These are phyloP conservation scores for Pseudorhiza aurosa DNA, from an alignment of 30 jellyfish, hydroid and myxozoan genomes.

Conservation along the genomic window DNA sequence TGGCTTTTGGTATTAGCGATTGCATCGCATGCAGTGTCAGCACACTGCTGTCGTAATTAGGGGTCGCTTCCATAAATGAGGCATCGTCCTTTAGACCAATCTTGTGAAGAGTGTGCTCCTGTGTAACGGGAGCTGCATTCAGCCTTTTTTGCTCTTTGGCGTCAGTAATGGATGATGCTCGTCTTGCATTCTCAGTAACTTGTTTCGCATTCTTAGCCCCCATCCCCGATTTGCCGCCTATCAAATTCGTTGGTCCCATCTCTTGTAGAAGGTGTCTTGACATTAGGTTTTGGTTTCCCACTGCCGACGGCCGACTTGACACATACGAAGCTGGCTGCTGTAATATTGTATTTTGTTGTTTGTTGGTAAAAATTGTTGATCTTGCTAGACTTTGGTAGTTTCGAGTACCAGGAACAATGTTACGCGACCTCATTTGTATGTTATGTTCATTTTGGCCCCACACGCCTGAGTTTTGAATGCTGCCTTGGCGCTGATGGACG, in stretches of 20 bases:
- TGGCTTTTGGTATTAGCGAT: constrained; percentile 48
- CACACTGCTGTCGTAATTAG: constrained; percentile 51
- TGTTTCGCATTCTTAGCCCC: too few species aligned
- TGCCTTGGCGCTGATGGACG: not conserved
- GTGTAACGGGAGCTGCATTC: not conserved
- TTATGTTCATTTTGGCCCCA: not conserved
- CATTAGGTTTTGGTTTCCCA: not conserved
- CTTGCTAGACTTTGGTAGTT: too few species aligned
- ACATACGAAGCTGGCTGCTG: too few species aligned
- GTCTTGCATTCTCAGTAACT: too few species aligned
- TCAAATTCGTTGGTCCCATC: too few species aligned
- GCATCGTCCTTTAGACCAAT: constrained; percentile 82
- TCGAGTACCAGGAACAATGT: constrained; percentile 4
- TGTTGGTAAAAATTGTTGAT: too few species aligned
- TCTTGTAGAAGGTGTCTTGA: not conserved
- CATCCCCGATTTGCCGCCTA: too few species aligned
- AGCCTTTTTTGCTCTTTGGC: not conserved
- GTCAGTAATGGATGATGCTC: not conserved
- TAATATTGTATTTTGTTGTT: too few species aligned
- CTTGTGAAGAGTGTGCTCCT: constrained; percentile 27
- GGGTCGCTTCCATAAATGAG: constrained; percentile 73
- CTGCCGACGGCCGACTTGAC: too few species aligned
- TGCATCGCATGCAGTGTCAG: constrained; percentile 63
- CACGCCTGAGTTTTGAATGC: not conserved
- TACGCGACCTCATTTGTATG: not conserved